Evolutionary conservation across 2,888 invertebrate species (phyloP), one percentile per base, ranked within the genome.

Genomic region (Candidula unifasciata): DNA sequence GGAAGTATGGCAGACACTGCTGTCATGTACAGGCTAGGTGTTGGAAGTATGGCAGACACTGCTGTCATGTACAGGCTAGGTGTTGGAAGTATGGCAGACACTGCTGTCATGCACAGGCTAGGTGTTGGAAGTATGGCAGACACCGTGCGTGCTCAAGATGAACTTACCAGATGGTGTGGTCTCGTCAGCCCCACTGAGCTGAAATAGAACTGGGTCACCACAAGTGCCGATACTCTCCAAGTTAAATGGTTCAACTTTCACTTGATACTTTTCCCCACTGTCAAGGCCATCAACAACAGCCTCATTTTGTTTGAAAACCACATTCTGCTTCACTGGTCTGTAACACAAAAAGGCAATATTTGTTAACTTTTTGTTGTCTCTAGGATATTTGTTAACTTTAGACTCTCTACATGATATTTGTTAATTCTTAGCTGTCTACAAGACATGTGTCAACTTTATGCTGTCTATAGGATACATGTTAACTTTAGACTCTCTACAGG

Each of bases 231-330:
- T 30, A 60, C 33, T 77, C 18, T 83, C 77, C 10, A 37, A 5
- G 30, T 79, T 44, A 54, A 83, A 83, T 8, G 83, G 60, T 60
- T 69, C 60, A 2, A 83, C 83, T 3, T 60, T 54, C 27, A 77
- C 78, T 71, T 77, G 27, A 35, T 83, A 83, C 52, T 79, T 64
- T 24, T 78, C 27, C 3, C 30, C 44, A 16, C 33, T 71, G 44
- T 35, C 33, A 13, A 83, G 83, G 18, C 30, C 79, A n/a, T 79
- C 10, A 5, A 83, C 71, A 3, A 79, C 16, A n/a, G 71, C 79
- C 52, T 76, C 60, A 35, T 69, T 78, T n/a, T 35, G 68, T 10
- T 83, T 71, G 10, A 37, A 57, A 21, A 83, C 83, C 6, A 60
- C 78, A 24, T 60, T n/a, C 3, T 78, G 60, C 44, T 83, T 78